Base-by-base conservation (phyloP, 1,140 invertebrate genomes). In the Sminthurinus signatus region DNA sequence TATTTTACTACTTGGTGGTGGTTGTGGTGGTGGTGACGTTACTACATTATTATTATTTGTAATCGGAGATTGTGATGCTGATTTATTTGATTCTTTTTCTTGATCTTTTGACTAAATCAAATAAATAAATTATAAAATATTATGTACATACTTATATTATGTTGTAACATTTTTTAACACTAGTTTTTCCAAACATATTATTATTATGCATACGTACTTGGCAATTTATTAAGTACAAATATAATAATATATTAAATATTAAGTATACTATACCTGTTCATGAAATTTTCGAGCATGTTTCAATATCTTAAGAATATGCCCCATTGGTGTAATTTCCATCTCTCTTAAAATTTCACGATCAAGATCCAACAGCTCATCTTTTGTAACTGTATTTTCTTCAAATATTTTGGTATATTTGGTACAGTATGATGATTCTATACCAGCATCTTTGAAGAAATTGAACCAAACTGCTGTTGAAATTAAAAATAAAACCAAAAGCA, bases 391-490 rank as follows among this genome's bases (percentile, higher is more conserved):
- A 75, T 92, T 89, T 70, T 90, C 87, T 2, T 83, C 83, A 75
- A 92, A 91, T n/a, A 84, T 85, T 28, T 88, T 78, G 0, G 89
- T 88, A 78, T 92, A 92, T 46, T 85, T 85, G 1, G 85, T 86
- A 17, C 82, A 8, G 32, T 36, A 36, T 36, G 5, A n/a, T 2
- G 83, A 78, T 4, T 87, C 88, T 64, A 92, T 86, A 3, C 88
- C 87, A 62, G 88, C 85, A 52, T 85, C 83, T 12, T 81, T 83
- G 77, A 92, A 91, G 75, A 91, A 92, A 62, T 83, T 85, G 4
- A 87, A 80, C 87, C 88, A 89, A 71, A 78, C 77, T 68, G 79
- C 82, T 83, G 70, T 46, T 79, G n/a, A n/a, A n/a, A n/a, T n/a
- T n/a, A n/a, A n/a, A n/a, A n/a, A n/a, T n/a, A n/a, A n/a, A n/a